Conservation (phyloP, 2,113 vertebrate species). For the Thamnaconus septentrionalis region DNA sequence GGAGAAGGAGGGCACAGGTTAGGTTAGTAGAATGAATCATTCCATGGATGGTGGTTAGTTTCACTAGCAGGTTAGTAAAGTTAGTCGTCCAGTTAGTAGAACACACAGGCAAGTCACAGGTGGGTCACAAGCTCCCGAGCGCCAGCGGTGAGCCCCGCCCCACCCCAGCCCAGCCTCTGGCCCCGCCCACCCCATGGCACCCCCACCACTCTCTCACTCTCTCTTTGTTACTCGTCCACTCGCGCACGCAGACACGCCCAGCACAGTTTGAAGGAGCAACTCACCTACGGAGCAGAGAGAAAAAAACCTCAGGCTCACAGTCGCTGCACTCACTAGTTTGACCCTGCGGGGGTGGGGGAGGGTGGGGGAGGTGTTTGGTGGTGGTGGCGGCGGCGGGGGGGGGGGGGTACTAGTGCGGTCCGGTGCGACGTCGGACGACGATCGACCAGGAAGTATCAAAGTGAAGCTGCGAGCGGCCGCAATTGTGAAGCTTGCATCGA, state of each 20-base stretch:
- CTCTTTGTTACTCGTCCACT: constrained; percentile 7
- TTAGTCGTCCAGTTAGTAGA: constrained; percentile 91
- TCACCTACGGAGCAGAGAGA: constrained; percentile 52
- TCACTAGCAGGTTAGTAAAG: constrained; percentile 99
- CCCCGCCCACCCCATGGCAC: no score
- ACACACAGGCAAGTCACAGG: constrained; percentile 88
- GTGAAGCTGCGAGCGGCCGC: no score
- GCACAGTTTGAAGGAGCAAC: constrained; percentile 50
- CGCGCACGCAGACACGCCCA: constrained; percentile 26
- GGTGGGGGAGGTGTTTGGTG: no score
- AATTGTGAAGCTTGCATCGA: no score
- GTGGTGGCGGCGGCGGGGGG: constrained; percentile 46
- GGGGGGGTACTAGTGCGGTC: constrained; percentile 34
- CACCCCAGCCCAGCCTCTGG: no score
- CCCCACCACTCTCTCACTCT: constrained; percentile 23
- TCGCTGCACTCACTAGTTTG: no score
- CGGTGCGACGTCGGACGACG: no score
- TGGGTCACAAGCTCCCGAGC: constrained; percentile 65
- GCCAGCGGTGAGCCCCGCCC: constrained; percentile 12
- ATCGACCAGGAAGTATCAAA: no score
- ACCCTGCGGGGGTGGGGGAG: no score
- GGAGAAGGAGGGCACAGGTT: constrained; percentile 75
- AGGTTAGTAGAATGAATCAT: constrained; percentile 99
- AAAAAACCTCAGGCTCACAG: no score
- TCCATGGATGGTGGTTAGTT: constrained; percentile 99